A percentile compares a stretch with the other conserved stretches of the same genome.
Evolutionary conservation across 1,140 invertebrate genomes (phyloP).

Genomic region (Meloidogyne floridensis): DNA sequence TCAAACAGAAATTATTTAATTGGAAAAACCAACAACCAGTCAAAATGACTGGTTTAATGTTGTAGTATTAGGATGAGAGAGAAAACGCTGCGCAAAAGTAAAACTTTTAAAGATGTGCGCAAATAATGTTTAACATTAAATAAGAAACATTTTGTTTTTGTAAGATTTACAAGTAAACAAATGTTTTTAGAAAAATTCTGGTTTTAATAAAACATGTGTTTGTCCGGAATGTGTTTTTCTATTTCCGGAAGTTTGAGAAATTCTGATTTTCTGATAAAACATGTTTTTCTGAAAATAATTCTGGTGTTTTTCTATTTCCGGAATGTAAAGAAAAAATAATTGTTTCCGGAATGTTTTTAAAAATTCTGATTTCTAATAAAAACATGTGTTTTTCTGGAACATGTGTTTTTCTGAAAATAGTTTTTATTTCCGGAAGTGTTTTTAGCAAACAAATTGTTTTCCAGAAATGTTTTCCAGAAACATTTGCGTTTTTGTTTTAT

Average conservation of each 20-base stretch:
- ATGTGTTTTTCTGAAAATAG: background rate
- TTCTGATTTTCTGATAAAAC: no score
- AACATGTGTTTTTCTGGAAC: no score
- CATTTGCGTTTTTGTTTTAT: background rate
- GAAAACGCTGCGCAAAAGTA: conserved; percentile 3
- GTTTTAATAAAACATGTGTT: background rate
- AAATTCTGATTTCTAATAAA: no score
- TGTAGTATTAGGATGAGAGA: background rate
- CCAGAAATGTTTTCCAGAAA: background rate
- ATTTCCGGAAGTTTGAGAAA: no score
- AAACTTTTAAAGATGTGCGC: background rate
- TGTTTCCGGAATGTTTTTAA: no score
- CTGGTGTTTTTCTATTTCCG: no score
- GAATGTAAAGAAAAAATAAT: no score
- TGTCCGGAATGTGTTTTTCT: background rate
- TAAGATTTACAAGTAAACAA: background rate
- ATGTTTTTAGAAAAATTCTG: background rate
- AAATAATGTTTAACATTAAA: background rate
- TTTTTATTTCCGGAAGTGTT: background rate
- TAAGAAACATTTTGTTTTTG: background rate
- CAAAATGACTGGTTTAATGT: background rate
- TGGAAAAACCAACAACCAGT: conserved; percentile 4
- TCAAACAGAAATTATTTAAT: background rate
- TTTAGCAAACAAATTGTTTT: background rate
- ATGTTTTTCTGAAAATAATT: no score